A percentile compares a stretch with the other conserved stretches of the same genome.
phyloP scores from a whole-genome alignment of 2,113 vertebrate genomes.

The Rhegmatorhina hoffmannsi region DNA sequence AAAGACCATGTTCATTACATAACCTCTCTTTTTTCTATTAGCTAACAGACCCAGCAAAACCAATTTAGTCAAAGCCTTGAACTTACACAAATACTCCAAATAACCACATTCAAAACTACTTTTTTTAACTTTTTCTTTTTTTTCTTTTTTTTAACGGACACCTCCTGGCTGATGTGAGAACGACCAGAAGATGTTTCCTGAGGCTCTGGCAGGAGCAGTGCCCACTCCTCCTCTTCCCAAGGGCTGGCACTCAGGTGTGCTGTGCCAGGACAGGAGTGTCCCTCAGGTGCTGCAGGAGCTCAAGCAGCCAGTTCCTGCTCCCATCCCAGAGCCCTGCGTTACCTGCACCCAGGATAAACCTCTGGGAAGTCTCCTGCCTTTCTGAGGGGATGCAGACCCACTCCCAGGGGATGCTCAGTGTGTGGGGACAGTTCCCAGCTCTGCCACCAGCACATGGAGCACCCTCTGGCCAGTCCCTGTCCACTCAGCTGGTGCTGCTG shows the following conservation, averaged over 20 bases:
- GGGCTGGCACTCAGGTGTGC: accelerated
- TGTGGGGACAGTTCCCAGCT: not conserved
- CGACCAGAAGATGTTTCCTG: not conserved
- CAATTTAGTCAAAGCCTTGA: not conserved
- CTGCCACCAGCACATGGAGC: accelerated
- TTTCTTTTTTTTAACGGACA: not conserved
- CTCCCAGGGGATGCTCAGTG: accelerated
- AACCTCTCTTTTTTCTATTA: not conserved
- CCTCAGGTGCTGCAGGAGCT: accelerated
- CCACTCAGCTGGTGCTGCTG: accelerated
- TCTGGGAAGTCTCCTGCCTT: not conserved
- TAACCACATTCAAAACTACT: not conserved
- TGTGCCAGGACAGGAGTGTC: not conserved
- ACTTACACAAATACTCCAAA: not conserved
- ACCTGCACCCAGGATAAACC: accelerated
- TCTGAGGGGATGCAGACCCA: accelerated
- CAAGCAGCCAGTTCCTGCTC: not conserved
- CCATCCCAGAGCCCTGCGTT: accelerated
- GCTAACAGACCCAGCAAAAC: conserved; percentile 9
- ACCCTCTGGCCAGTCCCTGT: accelerated
- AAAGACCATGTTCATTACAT: conserved; percentile 13
- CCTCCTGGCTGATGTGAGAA: not conserved
- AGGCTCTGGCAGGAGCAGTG: not conserved
- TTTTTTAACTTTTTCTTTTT: not conserved
- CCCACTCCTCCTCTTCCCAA: accelerated